Conservation (phyloP, 2,888 invertebrate genomes). For the Leptura quadrifasciata region DNA sequence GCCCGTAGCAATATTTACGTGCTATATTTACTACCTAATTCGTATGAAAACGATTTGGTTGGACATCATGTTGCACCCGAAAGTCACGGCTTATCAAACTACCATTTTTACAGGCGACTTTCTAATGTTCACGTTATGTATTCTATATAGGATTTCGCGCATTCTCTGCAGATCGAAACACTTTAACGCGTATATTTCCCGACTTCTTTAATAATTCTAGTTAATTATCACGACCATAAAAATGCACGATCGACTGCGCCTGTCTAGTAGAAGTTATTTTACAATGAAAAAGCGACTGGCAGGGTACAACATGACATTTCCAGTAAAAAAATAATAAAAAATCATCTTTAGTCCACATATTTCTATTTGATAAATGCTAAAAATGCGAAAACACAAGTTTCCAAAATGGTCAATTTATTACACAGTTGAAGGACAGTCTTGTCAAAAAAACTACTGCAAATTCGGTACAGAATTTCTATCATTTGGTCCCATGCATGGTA, state of each 20-base stretch:
- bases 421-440: slow-evolving; percentile 27
- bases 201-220: no score
- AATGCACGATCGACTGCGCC: no score
- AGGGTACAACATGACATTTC: neutral
- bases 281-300: no score
- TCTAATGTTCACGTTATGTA: no score
- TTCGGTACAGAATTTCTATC: slow-evolving; percentile 18
- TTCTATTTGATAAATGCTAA: neutral
- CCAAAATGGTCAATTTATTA: neutral
- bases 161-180: no score
- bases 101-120: no score
- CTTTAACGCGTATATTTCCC: no score
- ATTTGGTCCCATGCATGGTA: slow-evolving; percentile 33
- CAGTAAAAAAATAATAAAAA: neutral
- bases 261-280: no score
- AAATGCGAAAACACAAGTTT: neutral
- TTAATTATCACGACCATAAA: no score
- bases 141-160: no score
- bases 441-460: slow-evolving; percentile 14
- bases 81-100: neutral
- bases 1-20: neutral
- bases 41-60: neutral
- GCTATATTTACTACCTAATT: neutral
- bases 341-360: neutral
- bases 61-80: neutral